Evolutionary conservation across 2,113 vertebrate genomes (phyloP), one percentile per base, ranked within the genome.

Genomic region (Phrynosoma blainvillii): DNA sequence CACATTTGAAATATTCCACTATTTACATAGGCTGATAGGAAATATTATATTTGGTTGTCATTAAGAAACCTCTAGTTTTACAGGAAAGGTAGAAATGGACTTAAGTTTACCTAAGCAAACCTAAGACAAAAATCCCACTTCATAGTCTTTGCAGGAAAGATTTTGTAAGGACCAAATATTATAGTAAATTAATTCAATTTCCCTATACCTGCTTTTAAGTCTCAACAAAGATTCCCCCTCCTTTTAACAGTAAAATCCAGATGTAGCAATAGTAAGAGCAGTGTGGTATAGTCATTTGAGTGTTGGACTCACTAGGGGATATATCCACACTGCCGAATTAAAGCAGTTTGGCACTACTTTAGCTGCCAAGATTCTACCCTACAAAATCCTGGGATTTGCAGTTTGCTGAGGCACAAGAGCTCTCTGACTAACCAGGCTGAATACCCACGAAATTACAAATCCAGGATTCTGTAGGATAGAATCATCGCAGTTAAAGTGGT

Each of bases 21-120:
- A 30, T 71, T 84, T 79, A 84, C n/a, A 73, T n/a, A 84, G 32
- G 18, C 65, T 65, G 54, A 14, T 84, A 78, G 62, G 81, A 76
- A 70, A 56, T 83, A 68, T 76, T 78, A 71, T 78, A 79, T 88
- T 18, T 78, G 54, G 23, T 47, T 79, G 74, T 84, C 62, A 40
- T 59, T 84, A 3, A 59, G n/a, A 84, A 78, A 25, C 10, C 16
- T 88, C 75, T 78, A 27, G 40, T 68, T 77, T 78, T 59, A 68
- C 2, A 40, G 59, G 21, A 78, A 84, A 59, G n/a, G 21, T 78
- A 62, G 21, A 78, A 78, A 84, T 32, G 62, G 16, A n/a, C 16
- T 62, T 84, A 62, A 77, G 25, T 56, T n/a, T 2, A 11, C 47
- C 59, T 77, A 36, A 81, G 73, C 27, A 73, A 80, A 30, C 12